phyloP scores from a whole-genome alignment of 1,140 invertebrate genomes.

The Marisa cornuarietis region DNA sequence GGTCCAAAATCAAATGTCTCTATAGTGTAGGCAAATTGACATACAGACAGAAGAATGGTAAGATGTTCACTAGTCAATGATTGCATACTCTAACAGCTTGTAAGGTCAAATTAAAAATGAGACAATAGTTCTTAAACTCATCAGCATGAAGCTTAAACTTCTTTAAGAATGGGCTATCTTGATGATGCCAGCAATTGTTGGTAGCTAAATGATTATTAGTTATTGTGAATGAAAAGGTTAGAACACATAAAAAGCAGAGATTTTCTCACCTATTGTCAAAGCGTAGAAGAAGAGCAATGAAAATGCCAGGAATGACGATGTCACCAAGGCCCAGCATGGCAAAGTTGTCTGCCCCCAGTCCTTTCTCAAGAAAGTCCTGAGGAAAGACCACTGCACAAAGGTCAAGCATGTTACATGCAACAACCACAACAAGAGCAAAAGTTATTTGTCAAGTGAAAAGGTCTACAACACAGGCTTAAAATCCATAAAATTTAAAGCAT shows the following conservation, averaged over 20 bases:
- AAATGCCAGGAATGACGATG: constrained; percentile 99
- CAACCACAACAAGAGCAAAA: too few species aligned
- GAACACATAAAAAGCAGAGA: neutral
- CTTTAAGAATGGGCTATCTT: neutral
- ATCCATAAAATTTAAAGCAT: too few species aligned
- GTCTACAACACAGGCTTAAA: too few species aligned
- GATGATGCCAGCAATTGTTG: neutral
- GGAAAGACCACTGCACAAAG: constrained; percentile 80
- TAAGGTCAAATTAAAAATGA: too few species aligned
- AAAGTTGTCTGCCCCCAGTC: constrained; percentile 91
- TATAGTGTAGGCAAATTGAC: too few species aligned
- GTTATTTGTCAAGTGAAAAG: too few species aligned
- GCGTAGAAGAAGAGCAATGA: constrained; percentile 94
- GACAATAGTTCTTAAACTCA: too few species aligned
- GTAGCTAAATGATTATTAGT: neutral
- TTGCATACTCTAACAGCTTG: too few species aligned
- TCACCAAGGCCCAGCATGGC: constrained; percentile 99
- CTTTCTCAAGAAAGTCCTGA: constrained; percentile 94
- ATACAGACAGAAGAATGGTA: too few species aligned
- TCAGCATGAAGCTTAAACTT: neutral
- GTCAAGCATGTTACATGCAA: too few species aligned
- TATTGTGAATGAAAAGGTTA: neutral
- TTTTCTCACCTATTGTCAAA: constrained; percentile 83
- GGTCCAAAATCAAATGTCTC: too few species aligned
- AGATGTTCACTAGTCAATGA: too few species aligned